phyloP scores from a whole-genome alignment of 2,888 invertebrate species.

The Andrena chrysosceles region DNA sequence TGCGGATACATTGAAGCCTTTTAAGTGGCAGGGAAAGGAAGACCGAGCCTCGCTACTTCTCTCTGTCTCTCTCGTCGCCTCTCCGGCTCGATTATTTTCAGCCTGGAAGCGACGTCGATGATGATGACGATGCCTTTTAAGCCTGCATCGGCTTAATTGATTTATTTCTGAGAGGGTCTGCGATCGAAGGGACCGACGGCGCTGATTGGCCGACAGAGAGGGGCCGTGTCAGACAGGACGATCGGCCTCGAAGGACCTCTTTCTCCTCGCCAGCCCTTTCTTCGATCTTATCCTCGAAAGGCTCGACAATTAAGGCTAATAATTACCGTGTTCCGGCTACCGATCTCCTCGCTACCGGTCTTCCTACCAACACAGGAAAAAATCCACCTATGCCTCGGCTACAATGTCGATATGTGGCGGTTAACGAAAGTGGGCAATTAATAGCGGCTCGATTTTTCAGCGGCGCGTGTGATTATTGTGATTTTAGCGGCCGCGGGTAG shows the following conservation, averaged over 20 bases:
- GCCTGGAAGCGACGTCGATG: slow-evolving; percentile 67
- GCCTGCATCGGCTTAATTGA: slow-evolving; percentile 81
- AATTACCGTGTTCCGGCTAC: slow-evolving; percentile 71
- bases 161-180: slow-evolving; percentile 79
- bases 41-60: background rate
- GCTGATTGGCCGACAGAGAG: slow-evolving; percentile 52
- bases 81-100: slow-evolving; percentile 61
- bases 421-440: slow-evolving; percentile 56
- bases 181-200: slow-evolving; percentile 55
- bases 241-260: slow-evolving; percentile 61
- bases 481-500: slow-evolving; percentile 25
- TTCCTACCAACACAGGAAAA: slow-evolving; percentile 41
- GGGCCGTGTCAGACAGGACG: slow-evolving; percentile 43
- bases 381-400: background rate
- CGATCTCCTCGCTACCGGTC: slow-evolving; percentile 71
- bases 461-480: slow-evolving; percentile 43
- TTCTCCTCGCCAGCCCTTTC: slow-evolving; percentile 62
- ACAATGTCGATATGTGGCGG: slow-evolving; percentile 47
- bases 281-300: slow-evolving; percentile 70
- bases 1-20: slow-evolving; percentile 23
- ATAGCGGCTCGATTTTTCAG: slow-evolving; percentile 56
- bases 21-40: background rate
- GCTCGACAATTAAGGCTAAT: slow-evolving; percentile 73
- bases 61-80: background rate
- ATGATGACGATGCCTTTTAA: slow-evolving; percentile 79